Conservation (phyloP, 2,113 vertebrate species). For the Amphilophus citrinellus region DNA sequence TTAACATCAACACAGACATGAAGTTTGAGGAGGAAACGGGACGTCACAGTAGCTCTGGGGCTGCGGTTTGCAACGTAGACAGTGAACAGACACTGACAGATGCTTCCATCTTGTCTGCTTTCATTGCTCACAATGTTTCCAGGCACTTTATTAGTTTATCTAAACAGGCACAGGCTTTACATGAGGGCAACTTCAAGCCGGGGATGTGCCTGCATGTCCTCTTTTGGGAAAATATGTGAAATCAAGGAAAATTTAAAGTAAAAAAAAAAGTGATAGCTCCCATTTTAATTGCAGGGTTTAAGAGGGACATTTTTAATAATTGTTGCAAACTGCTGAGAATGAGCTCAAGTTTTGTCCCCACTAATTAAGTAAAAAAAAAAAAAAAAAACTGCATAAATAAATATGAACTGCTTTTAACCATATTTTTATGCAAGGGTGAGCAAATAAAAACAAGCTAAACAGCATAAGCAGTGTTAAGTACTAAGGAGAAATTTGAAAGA, state of each 20-base stretch:
- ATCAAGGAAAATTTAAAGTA: neutral
- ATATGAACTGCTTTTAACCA: neutral
- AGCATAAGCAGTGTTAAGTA: neutral
- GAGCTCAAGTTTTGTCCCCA: too few species aligned
- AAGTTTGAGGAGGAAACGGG: constrained; percentile 58
- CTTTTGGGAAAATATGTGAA: neutral
- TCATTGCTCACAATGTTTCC: constrained; percentile 70
- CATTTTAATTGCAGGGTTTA: neutral
- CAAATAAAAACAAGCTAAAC: neutral
- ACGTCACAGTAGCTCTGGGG: constrained; percentile 70
- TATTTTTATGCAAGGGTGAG: neutral
- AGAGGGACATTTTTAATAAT: neutral
- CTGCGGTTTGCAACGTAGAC: constrained; percentile 66
- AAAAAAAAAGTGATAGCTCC: neutral
- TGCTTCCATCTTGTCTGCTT: constrained; percentile 81
- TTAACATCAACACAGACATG: constrained; percentile 80
- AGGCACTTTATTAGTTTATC: constrained; percentile 73
- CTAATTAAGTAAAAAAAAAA: too few species aligned
- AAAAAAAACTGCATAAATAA: too few species aligned
- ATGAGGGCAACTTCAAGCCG: constrained; percentile 56
- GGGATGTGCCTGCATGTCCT: neutral
- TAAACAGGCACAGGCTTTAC: constrained; percentile 63
- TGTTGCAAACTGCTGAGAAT: neutral
- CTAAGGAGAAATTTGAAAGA: neutral
- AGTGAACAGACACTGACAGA: constrained; percentile 79